Evolutionary conservation across 2,113 vertebrate species (phyloP), one percentile per base, ranked within the genome.

Genomic region (Rhinichthys klamathensis): DNA sequence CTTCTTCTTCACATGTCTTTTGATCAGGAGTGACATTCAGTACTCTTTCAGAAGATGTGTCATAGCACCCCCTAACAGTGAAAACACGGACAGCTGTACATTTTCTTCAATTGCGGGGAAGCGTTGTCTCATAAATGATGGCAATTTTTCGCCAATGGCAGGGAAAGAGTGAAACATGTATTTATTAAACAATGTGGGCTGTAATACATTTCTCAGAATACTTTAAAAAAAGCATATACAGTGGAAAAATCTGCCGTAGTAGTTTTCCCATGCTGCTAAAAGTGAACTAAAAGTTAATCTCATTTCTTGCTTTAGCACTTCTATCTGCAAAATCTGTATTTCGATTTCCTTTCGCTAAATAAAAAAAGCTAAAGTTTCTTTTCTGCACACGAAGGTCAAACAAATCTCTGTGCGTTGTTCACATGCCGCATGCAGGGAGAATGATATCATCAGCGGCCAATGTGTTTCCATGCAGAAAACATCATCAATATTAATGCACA

Each of bases 381-480:
- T 79, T n/a, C 56, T 79, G 32, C 60, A 41, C 56, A 79, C 25
- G 13, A 61, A 56, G 18, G 51, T 58, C 75, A 58, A 78, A 58
- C 75, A 58, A 56, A 78, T 78, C 49, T 56, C 75, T 58, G 9
- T 35, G 16, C 8, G 10, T 38, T 58, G 41, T 56, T 58, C 18
- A 58, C 30, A 23, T 78, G 21, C 21, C 6, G 41, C 0, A 1
- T 73, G 69, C 54, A 25, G 35, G 10, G 12, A 84, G n/a, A 16
- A n/a, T 61, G 82, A 84, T 13, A 84, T 84, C 70, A 61, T 84
- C 69, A 38, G 23, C 56, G 12, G 23, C 54, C 56, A 61, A 61
- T 79, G 56, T 79, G 32, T 60, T 60, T 41, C 23, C 56, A 58
- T 58, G 58, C n/a, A 41, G 54, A 44, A 80, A 41, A 11, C n/a